A percentile compares a stretch with the other conserved stretches of the same genome.
Evolutionary conservation across 2,888 invertebrate species (phyloP).

Genomic region (Campopleginae sp.): DNA sequence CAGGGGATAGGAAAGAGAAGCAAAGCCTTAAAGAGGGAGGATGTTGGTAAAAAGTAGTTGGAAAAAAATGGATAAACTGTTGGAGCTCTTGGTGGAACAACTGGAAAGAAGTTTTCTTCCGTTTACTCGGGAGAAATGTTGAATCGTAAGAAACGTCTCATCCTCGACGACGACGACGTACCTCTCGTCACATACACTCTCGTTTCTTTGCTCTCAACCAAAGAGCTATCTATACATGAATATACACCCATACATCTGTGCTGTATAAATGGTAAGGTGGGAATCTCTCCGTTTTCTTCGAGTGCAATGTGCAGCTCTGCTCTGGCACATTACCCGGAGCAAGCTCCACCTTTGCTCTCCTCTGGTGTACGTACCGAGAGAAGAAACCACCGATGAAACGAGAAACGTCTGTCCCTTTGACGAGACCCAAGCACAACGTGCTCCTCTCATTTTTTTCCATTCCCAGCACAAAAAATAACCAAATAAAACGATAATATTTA

Average conservation of each 20-base stretch:
- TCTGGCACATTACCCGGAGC: conserved; percentile 9
- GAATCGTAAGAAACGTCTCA: conserved; percentile 52
- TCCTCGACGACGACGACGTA: conserved; percentile 33
- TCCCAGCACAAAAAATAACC: background rate
- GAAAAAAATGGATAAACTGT: conserved; percentile 45
- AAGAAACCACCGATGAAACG: conserved; percentile 40
- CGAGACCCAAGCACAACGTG: conserved; percentile 12
- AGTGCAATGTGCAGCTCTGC: conserved; percentile 13
- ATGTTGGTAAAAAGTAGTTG: conserved; percentile 28
- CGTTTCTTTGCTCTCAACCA: conserved; percentile 18
- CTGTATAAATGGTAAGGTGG: background rate
- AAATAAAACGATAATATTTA: conserved; percentile 4
- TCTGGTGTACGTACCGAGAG: conserved; percentile 3
- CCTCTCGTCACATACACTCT: conserved; percentile 18
- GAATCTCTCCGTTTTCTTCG: conserved; percentile 28
- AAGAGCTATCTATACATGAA: background rate
- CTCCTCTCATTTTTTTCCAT: conserved; percentile 31
- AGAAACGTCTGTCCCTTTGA: conserved; percentile 47
- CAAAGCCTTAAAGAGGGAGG: conserved; percentile 19
- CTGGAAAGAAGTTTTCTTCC: conserved; percentile 41
- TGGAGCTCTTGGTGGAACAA: conserved; percentile 40
- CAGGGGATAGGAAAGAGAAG: background rate
- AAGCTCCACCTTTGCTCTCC: conserved; percentile 36
- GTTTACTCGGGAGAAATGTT: conserved; percentile 48
- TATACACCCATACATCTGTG: background rate